Evolutionary conservation across 2,113 vertebrate genomes (phyloP).

Genomic region (Scolopax mira): DNA sequence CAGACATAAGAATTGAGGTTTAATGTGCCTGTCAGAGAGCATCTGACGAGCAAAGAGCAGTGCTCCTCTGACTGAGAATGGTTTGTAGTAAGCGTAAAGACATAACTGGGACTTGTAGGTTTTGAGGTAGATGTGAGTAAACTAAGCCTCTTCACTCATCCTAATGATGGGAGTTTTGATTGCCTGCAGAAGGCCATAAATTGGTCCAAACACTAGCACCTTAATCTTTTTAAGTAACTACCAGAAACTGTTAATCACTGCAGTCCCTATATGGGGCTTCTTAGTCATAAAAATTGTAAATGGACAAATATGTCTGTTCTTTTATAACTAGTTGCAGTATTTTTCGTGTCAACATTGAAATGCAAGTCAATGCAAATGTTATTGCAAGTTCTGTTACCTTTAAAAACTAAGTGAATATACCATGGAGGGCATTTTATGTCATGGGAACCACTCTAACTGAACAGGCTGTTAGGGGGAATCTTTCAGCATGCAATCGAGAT

Average conservation of each 20-base stretch:
- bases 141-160: background rate
- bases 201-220: background rate
- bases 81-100: background rate
- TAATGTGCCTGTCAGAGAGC: background rate
- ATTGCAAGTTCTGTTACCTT: background rate
- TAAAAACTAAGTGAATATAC: background rate
- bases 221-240: background rate
- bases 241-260: background rate
- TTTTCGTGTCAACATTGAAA: background rate
- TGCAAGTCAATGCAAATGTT: slow-evolving; percentile 5
- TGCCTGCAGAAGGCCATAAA: background rate
- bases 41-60: background rate
- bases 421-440: background rate
- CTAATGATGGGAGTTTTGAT: background rate
- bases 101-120: background rate
- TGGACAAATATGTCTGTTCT: background rate
- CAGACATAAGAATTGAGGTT: background rate
- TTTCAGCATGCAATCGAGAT: background rate
- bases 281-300: background rate
- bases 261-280: background rate
- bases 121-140: background rate
- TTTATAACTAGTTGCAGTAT: background rate
- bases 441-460: background rate
- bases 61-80: background rate
- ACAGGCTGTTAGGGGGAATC: background rate